These are phyloP conservation scores for Propithecus coquereli DNA, from an alignment of 2,113 vertebrate genomes.

Conservation along the genomic window DNA sequence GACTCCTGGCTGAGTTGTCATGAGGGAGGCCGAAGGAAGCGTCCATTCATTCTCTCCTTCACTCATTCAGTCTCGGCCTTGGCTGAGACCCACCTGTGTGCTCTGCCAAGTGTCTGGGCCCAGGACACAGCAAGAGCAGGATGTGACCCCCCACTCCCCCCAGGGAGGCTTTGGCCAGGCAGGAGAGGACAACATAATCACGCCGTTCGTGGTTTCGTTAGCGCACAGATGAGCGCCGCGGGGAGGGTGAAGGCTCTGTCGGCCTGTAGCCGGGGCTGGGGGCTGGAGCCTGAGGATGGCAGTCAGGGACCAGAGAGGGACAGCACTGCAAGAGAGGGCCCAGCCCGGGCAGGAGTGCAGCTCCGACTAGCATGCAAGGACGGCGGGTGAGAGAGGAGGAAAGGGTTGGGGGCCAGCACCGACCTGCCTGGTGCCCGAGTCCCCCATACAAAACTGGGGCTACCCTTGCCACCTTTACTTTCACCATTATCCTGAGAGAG, in stretches of 20 bases:
- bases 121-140: neutral
- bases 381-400: rapidly evolving
- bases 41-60: neutral
- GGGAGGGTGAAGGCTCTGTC: neutral
- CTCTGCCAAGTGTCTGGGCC: neutral
- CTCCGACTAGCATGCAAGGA: neutral
- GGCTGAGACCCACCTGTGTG: neutral
- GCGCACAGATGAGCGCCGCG: neutral
- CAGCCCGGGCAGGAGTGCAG: neutral
- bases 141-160: neutral
- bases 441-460: neutral
- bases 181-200: neutral
- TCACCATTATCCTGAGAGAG: neutral
- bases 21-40: neutral
- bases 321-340: neutral
- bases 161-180: neutral
- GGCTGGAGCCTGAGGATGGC: too few relatives aligned
- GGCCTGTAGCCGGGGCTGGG: neutral
- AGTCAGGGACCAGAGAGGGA: neutral
- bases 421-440: neutral
- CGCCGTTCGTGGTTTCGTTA: neutral
- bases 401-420: neutral
- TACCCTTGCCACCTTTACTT: neutral
- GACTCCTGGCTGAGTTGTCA: neutral
- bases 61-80: neutral